Evolutionary conservation across 2,888 invertebrate genomes (phyloP), one percentile per base, ranked within the genome.

Genomic region (Allygus modestus): DNA sequence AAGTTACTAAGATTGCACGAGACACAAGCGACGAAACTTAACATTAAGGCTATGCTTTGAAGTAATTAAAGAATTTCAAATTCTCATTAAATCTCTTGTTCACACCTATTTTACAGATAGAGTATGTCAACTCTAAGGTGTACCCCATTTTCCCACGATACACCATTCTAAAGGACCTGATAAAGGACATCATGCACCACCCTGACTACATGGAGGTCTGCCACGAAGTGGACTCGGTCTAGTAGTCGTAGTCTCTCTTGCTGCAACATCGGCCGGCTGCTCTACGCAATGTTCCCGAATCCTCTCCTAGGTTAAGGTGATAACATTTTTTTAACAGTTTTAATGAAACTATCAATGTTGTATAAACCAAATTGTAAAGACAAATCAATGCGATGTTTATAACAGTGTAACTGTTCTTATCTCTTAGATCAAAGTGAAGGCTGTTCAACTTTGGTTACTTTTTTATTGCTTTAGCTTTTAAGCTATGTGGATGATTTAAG

Each of bases 191-290:
- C 89, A 96, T 97, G 94, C 95, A 97, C 89, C 96, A 97, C 91
- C 97, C 97, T n/a, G 97, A 97, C 91, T 98, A 97, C 92, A 97
- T 98, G 96, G 98, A 98, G 91, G 97, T 98, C 86, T 97, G 97
- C 91, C 98, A 98, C 90, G 98, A 98, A 91, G 94, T 96, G 90
- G 96, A 96, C 86, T 90, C 87, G 82, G 89, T 88, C 84, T 89
- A 88, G 87, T 86, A 84, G 81, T 33, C 7, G n/a, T 12, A 37
- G 12, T 43, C 73, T 20, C n/a, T n/a, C n/a, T n/a, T n/a, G n/a
- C n/a, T n/a, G n/a, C n/a, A n/a, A n/a, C n/a, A n/a, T n/a, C n/a
- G n/a, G n/a, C 26, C 43, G 20, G 51, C 77, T 77, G 51, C 77
- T 46, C 7, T 0, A 23, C 51, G 73, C 73, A 31, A 71, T 43